Base-by-base conservation (phyloP, 1,140 invertebrate species). In the Reticulitermes speratus region DNA sequence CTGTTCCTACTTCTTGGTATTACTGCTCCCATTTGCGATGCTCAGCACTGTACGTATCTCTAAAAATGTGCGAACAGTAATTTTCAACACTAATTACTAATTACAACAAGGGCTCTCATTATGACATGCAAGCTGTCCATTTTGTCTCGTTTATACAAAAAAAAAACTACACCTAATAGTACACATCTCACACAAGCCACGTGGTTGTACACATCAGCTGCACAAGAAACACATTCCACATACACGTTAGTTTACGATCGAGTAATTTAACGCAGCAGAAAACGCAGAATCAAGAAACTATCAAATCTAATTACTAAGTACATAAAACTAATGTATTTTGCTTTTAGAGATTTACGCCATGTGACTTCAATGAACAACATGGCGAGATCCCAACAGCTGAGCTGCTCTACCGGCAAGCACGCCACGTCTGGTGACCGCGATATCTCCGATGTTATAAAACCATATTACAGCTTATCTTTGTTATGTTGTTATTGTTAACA, bases 311-410 rank as follows among this genome's bases (percentile, higher is more conserved):
- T 16, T 21, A 21, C 5, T 16, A 21, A 5, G 16, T 16, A 21
- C 19, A 21, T 55, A 55, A 38, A 55, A 55, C 52, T 75, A 75
- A 6, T 75, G 21, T 23, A 19, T 30, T 75, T 75, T 30, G n/a
- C 65, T 30, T 14, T 6, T 16, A 8, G n/a, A 75, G 0, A 75
- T 30, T 75, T 11, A 30, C 7, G 65, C 65, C 65, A 75, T 75
- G 65, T 75, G 65, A 75, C 65, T 75, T 30, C 65, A 30, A 75
- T 75, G 65, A 75, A 30, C 65, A 75, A 75, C 65, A 75, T 75
- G 65, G 65, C 65, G 65, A 75, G 65, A 30, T 75, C 65, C 65
- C 65, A 75, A 75, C 65, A 75, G 65, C 65, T 75, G 65, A 75
- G 65, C n/a, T 75, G 65, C n/a, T 75, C 25, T 75, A 30, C 65